phyloP scores from a whole-genome alignment of 2,888 invertebrate genomes.

The Sesia bembeciformis region DNA sequence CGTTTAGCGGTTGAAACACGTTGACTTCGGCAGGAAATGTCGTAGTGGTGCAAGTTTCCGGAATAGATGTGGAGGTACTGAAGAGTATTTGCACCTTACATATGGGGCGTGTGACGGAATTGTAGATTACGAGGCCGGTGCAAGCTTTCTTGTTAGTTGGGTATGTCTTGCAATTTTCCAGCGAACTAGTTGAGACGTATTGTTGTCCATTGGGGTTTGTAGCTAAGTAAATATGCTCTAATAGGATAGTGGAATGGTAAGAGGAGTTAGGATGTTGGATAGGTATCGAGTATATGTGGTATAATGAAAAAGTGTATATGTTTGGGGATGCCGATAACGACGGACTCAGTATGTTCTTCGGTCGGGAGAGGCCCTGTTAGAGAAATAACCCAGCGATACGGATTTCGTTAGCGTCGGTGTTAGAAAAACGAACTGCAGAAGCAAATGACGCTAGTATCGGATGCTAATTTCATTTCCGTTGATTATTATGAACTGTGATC shows the following conservation, averaged over 20 bases:
- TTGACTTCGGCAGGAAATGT: conserved; percentile 2
- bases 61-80: neutral
- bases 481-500: too few relatives aligned
- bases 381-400: too few relatives aligned
- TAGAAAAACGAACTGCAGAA: too few relatives aligned
- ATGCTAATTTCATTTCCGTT: too few relatives aligned
- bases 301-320: neutral
- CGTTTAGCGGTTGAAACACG: neutral
- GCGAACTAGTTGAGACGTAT: conserved; percentile 1
- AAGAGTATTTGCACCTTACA: conserved; percentile 1
- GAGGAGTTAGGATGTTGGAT: conserved; percentile 3
- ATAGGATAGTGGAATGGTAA: conserved; percentile 2
- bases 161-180: conserved; percentile 1
- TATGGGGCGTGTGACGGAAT: neutral
- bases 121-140: neutral
- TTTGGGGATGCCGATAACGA: too few relatives aligned
- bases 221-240: conserved; percentile 3
- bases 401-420: too few relatives aligned
- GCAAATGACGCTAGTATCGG: too few relatives aligned
- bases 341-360: too few relatives aligned
- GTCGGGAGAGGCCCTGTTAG: too few relatives aligned
- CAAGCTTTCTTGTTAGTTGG: neutral
- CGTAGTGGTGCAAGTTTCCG: neutral
- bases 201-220: conserved; percentile 2
- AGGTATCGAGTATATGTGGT: conserved; percentile 3